Conservation (phyloP, 2,888 invertebrate genomes). For the Caenorhabditis japonica region DNA sequence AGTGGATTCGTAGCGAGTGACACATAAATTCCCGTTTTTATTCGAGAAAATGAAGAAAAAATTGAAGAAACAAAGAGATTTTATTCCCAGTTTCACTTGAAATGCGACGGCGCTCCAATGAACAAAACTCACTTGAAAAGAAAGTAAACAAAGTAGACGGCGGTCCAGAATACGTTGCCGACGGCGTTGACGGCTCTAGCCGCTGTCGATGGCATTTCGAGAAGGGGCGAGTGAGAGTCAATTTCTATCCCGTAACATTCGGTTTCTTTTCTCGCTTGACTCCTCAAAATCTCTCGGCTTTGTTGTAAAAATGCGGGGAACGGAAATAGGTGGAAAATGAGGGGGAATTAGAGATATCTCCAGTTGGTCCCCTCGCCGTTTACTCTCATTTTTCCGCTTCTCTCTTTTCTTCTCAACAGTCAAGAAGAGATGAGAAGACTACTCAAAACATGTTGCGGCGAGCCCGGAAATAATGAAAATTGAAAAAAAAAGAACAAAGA, state of each 20-base stretch:
- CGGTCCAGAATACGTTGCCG: conserved; percentile 55
- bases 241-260: conserved; percentile 9
- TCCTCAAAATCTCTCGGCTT: not conserved
- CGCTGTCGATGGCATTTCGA: conserved; percentile 38
- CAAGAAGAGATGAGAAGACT: too few species aligned
- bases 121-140: conserved; percentile 63
- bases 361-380: conserved; percentile 5
- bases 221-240: conserved; percentile 28
- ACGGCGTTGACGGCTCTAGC: conserved; percentile 37
- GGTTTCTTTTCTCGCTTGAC: conserved; percentile 12
- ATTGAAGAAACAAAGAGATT: too few species aligned
- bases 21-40: too few species aligned
- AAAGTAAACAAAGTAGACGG: conserved; percentile 64
- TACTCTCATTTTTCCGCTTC: conserved; percentile 9
- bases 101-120: too few species aligned
- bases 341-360: conserved; percentile 47
- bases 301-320: conserved; percentile 43
- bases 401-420: conserved; percentile 12
- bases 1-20: too few species aligned
- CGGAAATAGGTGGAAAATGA: conserved; percentile 44
- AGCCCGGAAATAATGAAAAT: conserved; percentile 27
- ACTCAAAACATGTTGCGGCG: conserved; percentile 49
- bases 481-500: conserved; percentile 2
- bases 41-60: too few species aligned
- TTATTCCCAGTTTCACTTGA: too few species aligned